Evolutionary conservation across 2,888 invertebrate species (phyloP).

Genomic region (Drosophila pullipes): DNA sequence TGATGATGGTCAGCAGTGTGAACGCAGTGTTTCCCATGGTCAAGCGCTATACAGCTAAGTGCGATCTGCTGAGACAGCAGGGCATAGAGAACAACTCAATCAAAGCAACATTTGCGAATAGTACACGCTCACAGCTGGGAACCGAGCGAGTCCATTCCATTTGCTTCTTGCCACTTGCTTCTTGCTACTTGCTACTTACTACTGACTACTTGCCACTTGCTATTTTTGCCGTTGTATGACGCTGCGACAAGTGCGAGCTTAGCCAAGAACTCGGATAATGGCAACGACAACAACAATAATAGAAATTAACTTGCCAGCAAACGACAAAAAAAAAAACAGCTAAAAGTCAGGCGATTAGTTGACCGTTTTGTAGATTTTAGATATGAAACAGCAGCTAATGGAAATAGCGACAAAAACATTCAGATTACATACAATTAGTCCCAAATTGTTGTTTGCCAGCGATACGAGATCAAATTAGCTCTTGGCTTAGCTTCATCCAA

Average conservation of each 20-base stretch:
- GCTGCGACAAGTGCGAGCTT: conserved; percentile 66
- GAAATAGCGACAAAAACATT: conserved; percentile 41
- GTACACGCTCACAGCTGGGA: conserved; percentile 56
- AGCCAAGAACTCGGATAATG: conserved; percentile 46
- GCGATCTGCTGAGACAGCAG: conserved; percentile 65
- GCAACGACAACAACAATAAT: conserved; percentile 58
- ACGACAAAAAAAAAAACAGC: conserved; percentile 17
- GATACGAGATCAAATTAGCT: conserved; percentile 47
- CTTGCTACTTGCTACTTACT: conserved; percentile 21
- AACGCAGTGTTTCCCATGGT: conserved; percentile 67
- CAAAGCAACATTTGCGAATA: conserved; percentile 69
- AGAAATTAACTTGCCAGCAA: conserved; percentile 65
- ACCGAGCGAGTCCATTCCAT: conserved; percentile 65
- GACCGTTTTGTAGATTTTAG: conserved; percentile 63
- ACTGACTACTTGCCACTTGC: conserved; percentile 18
- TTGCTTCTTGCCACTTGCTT: conserved; percentile 41
- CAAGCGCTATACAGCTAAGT: conserved; percentile 65
- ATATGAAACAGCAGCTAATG: conserved; percentile 51
- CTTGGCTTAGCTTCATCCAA: conserved; percentile 29
- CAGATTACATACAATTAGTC: conserved; percentile 51
- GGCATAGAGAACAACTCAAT: conserved; percentile 75
- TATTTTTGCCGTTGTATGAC: conserved; percentile 52
- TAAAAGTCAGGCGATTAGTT: conserved; percentile 56
- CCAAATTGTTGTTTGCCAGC: conserved; percentile 34
- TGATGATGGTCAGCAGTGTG: conserved; percentile 51